These are phyloP conservation scores for Bombus fervidus DNA, from an alignment of 1,140 invertebrate genomes.

Conservation along the genomic window DNA sequence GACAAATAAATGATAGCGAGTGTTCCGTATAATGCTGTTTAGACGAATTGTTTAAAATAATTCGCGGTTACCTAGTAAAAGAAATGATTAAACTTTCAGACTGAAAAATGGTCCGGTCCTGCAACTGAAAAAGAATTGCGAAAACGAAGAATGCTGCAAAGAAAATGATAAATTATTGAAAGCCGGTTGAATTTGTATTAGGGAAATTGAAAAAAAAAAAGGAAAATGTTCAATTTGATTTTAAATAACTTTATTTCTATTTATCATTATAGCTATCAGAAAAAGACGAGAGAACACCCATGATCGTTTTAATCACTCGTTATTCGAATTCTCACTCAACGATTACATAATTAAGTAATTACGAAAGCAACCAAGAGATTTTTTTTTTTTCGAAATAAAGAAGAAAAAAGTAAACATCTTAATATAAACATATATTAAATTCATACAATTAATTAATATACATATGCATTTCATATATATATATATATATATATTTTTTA, in stretches of 20 bases:
- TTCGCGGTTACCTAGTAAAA: not conserved
- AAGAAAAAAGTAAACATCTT: constrained; percentile 49
- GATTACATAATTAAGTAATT: constrained; percentile 49
- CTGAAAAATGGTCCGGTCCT: not conserved
- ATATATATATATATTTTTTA: constrained; percentile 36
- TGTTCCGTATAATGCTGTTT: not conserved
- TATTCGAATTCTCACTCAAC: constrained; percentile 45
- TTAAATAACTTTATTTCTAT: constrained; percentile 53
- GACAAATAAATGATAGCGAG: not conserved
- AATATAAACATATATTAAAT: constrained; percentile 58
- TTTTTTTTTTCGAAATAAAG: constrained; percentile 31
- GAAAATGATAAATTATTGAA: not conserved
- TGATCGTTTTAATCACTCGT: constrained; percentile 38
- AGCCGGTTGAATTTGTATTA: not conserved
- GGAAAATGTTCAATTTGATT: constrained; percentile 20
- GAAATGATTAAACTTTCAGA: not conserved
- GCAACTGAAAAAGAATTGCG: not conserved
- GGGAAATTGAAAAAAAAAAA: constrained; percentile 31
- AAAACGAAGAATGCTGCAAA: constrained; percentile 14
- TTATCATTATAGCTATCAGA: constrained; percentile 33
- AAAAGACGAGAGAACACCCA: constrained; percentile 40
- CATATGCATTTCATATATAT: constrained; percentile 52
- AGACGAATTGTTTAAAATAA: not conserved
- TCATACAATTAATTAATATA: constrained; percentile 61
- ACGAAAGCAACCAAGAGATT: constrained; percentile 41